Evolutionary conservation across 2,113 vertebrate genomes (phyloP), one percentile per base, ranked within the genome.

Genomic region (Myotis lucifugus): DNA sequence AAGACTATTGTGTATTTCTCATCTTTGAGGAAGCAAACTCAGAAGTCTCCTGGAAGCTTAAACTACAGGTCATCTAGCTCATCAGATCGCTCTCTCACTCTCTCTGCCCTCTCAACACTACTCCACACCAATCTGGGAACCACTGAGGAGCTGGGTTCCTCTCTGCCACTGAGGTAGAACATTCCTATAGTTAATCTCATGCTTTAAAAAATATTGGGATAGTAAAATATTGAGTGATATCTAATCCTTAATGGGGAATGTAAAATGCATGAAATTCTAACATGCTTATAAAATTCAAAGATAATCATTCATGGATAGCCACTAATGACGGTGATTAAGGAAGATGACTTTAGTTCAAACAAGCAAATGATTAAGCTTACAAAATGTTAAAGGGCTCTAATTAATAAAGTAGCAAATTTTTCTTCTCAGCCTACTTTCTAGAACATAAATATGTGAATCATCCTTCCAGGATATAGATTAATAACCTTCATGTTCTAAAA

Each of bases 321-420:
- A 94, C 88, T 95, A 96, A 97, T 92, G 90, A 74, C 42, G 89
- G 69, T 91, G 94, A 97, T 94, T 96, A 97, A 95, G 70, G 96
- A 96, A 95, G 94, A 97, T 79, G 91, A 97, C 95, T 96, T 95
- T 88, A 96, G 93, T 95, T 97, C 95, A 97, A 97, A 96, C 78
- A 97, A 96, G 90, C 94, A 97, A 96, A 97, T 95, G 96, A 97
- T 94, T 88, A 96, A 97, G 82, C 85, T 95, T 96, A 88, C 96
- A 95, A 95, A 95, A 96, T 93, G 92, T 97, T 92, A 95, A 95
- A 92, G 74, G 82, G 85, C 37, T 40, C 61, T 97, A 96, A 97
- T 96, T 96, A 96, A 97, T 95, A 94, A 93, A 93, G 92, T 40
- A 95, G 85, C 64, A 85, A 83, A 81, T 88, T 95, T 92, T 95